Evolutionary conservation across 2,888 invertebrate genomes (phyloP), one percentile per base, ranked within the genome.

Genomic region (Apotomis capreana): DNA sequence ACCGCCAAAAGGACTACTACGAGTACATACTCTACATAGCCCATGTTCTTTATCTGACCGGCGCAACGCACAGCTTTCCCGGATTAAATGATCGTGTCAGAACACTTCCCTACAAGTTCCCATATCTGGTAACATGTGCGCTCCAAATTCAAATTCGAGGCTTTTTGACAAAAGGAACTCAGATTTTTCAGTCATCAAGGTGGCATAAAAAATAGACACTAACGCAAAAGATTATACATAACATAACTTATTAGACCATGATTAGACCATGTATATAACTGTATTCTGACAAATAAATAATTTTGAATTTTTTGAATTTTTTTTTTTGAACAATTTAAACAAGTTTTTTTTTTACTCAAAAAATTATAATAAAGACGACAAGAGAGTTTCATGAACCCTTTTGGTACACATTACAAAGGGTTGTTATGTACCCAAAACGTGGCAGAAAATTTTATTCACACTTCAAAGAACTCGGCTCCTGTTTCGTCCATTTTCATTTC

Each of bases 401-500:
- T 59, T 46, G 62, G 37, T 44, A 63, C 15, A 13, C 36, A 68
- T 46, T 61, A 68, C 62, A 68, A 72, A 72, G 68, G 72, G 72
- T 15, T 37, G 65, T 26, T 54, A 15, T 13, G 57, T 67, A 13
- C 52, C 72, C 52, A 72, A 71, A 68, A 49, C 57, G 59, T 36
- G 54, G 15, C 58, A 46, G 68, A 58, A 58, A 63, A 37, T 59
- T 70, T 59, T 68, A 72, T 68, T 72, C 59, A 26, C 58, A 68
- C 68, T 68, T 72, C 68, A 72, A 72, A 72, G 63, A 68, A 68
- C 52, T 63, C 13, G 54, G 63, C 12, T 54, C 68, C 54, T 46
- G 58, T 59, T 54, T 36, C 54, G 58, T 62, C 46, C 63, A 52
- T 72, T 59, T 72, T 37, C 37, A 68, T 72, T 54, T 61, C 26